Evolutionary conservation across 2,888 invertebrate species (phyloP), one percentile per base, ranked within the genome.

Genomic region (Nesidiocoris tenuis): DNA sequence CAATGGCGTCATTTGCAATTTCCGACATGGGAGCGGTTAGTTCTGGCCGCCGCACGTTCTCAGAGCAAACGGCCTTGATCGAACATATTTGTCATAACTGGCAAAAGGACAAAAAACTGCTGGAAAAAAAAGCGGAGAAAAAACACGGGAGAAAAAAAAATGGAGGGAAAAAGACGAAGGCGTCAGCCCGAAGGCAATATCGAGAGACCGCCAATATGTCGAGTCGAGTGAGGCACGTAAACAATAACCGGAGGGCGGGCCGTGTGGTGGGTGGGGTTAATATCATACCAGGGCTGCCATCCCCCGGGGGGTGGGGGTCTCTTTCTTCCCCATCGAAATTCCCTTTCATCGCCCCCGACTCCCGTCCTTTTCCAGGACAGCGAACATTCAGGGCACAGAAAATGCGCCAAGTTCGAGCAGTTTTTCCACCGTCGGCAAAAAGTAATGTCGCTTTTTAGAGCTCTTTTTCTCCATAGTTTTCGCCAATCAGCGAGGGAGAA

Each of bases 131-230:
- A 12, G 23, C 9, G 17, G 24, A 59, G 18, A 59, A 22, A 67
- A 24, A 57, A 39, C 12, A n/a, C n/a, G n/a, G n/a, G n/a, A 39
- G 39, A 22, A 22, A 70, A 70, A 67, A 70, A 70, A 70, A 57
- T 22, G 59, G 22, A 12, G 70, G 39, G 39, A 39, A 39, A 39
- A 39, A 39, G 39, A 39, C 39, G 3, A 39, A 57, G 21, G 70
- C 70, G 59, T 70, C 25, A 22, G 39, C 57, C 54, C 24, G 63
- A 23, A 63, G 63, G 72, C 72, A 72, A 72, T 72, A 72, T 72
- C 72, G 72, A 72, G 72, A 72, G 72, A 72, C 72, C 72, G 72
- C 72, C 72, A 72, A 72, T 72, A 72, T 72, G 72, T 72, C 72
- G 72, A 72, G 72, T 72, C 72, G 72, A 72, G 72, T 61, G 72